Conservation (phyloP, 1,140 invertebrate species). For the Orius laevigatus region DNA sequence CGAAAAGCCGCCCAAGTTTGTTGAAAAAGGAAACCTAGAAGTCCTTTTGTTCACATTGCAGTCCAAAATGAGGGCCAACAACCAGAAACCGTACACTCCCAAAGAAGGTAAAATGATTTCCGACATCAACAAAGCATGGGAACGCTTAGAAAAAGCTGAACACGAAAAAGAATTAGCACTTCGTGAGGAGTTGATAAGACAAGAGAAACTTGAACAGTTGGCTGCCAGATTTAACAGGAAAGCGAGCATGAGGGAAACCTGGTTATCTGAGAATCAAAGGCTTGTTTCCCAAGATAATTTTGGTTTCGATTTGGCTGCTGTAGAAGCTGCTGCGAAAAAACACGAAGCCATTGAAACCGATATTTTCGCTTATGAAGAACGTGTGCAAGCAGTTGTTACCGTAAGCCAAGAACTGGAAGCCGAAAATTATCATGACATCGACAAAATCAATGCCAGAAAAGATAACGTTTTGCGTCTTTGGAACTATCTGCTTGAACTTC, state of each 20-base stretch:
- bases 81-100: constrained; percentile 92
- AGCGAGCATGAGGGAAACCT: constrained; percentile 97
- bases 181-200: constrained; percentile 90
- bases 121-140: constrained; percentile 99
- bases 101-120: constrained; percentile 96
- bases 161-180: constrained; percentile 94
- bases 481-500: constrained; percentile 90
- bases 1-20: constrained; percentile 98
- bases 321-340: constrained; percentile 98
- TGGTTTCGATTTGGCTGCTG: constrained; percentile 91
- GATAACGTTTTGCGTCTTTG: constrained; percentile 94
- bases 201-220: constrained; percentile 97
- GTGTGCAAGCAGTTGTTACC: constrained; percentile 94
- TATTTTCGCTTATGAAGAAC: constrained; percentile 97
- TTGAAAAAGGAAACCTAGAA: constrained; percentile 97
- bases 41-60: constrained; percentile 94
- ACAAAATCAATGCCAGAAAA: constrained; percentile 86
- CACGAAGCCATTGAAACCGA: constrained; percentile 99
- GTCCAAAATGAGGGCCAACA: constrained; percentile 96
- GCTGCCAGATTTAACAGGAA: constrained; percentile 98
- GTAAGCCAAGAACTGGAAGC: constrained; percentile 91
- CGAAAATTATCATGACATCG: constrained; percentile 97
- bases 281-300: constrained; percentile 97
- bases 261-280: constrained; percentile 97
- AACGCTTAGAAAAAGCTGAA: constrained; percentile 91